A percentile compares a stretch with the other conserved stretches of the same genome.
These are phyloP conservation scores for Dryobotodes eremita DNA, from an alignment of 2,888 invertebrate genomes.

Conservation along the genomic window DNA sequence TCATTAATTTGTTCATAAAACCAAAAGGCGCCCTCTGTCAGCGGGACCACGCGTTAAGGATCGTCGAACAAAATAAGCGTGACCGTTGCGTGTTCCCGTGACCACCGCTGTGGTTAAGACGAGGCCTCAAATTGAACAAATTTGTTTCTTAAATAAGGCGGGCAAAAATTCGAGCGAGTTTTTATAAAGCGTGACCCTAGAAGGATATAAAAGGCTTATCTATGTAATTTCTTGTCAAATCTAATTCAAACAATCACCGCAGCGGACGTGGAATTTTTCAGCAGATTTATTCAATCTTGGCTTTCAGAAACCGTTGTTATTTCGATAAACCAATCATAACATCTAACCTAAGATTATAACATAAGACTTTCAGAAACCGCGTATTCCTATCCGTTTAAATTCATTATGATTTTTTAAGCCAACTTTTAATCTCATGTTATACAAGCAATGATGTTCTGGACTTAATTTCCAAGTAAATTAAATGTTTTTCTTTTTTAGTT, in stretches of 20 bases:
- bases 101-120: not conserved
- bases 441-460: no score
- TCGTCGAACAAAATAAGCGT: not conserved
- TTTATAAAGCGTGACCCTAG: not conserved
- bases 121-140: not conserved
- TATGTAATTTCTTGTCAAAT: not conserved
- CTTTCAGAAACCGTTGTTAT: not conserved
- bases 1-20: not conserved
- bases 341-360: not conserved
- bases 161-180: no score
- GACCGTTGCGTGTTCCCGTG: not conserved
- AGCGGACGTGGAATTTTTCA: not conserved
- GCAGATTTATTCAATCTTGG: not conserved
- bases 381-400: no score
- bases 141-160: not conserved
- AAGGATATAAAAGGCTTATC: not conserved
- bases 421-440: no score
- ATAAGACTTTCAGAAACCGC: not conserved
- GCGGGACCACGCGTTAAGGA: not conserved
- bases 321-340: not conserved
- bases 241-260: not conserved
- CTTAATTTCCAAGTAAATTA: no score
- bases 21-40: not conserved
- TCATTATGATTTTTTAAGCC: no score
- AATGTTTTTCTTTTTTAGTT: no score